Evolutionary conservation across 2,797 vertebrate species (phyloP), one percentile per base, ranked within the genome.

Genomic region (Peromyscus melanophrys): DNA sequence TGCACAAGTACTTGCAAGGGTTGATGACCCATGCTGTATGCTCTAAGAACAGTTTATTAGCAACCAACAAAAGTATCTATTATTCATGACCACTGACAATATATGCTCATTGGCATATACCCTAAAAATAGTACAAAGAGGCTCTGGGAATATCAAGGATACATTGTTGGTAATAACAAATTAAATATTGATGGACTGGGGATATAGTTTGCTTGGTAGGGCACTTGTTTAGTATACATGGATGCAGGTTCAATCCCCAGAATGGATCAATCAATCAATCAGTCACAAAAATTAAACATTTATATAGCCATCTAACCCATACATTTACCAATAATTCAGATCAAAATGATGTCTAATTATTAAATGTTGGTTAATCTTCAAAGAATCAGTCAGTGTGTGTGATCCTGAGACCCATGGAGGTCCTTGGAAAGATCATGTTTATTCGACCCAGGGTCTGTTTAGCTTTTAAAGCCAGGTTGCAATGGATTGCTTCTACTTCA

Each of bases 21-120:
- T 34, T 61, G 84, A 31, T 73, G 43, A 40, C 34, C 37, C 14
- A 59, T 52, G 61, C 13, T 31, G 0, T 27, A 25, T 63, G 61
- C n/a, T 94, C n/a, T 82, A 88, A 92, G 57, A 92, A 90, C 43
- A 78, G 23, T 89, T 90, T 87, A 65, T 65, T 78, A 87, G 19
- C 29, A 83, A 83, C 43, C 34, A 82, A 61, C 57, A 34, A 82
- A 94, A 87, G 14, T 34, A n/a, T 31, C 67, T 94, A 57, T 76
- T 92, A 52, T 81, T 69, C 88, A 83, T 91, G 82, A 80, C 69
- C 7, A 92, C 69, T 59, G 80, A 69, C 34, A 65, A 59, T 34
- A 8, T 29, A 23, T 63, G 31, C 71, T 92, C 57, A 59, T 83
- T 92, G 94, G 23, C 27, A 34, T 37, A 17, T 25, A 16, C 19